Base-by-base conservation (phyloP, 1,140 invertebrate species). In the Drosophila repletoides region DNA sequence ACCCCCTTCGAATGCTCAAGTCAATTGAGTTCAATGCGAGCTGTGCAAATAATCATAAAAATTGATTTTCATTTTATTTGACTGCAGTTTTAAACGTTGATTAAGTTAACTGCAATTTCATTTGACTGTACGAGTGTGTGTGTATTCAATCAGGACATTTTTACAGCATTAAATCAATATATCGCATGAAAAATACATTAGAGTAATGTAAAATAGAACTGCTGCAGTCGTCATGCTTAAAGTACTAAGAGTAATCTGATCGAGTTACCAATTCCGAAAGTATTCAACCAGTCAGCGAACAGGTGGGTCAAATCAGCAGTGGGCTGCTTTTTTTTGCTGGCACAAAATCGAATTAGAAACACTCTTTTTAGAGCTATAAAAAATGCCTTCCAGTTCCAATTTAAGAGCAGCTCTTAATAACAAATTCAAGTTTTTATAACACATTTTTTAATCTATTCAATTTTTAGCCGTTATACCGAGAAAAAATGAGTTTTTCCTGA, bases 181-280 rank as follows among this genome's bases (percentile, higher is more conserved):
- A 15, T 21, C 17, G 15, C 22, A 6, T 22, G 52, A 68, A 69
- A 48, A 52, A 33, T 46, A 19, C 40, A 67, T 73, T 52, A 17
- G 59, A 38, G n/a, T 22, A 63, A 74, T 69, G 53, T 46, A 71
- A 59, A 74, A 79, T 74, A 79, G 67, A 83, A 83, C 74, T 83
- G 79, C 79, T 58, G 79, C 74, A 83, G 74, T 83, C 79, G 74
- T 79, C 67, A 74, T 80, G 79, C 65, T 61, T 31, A 61, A 60
- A 31, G 60, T 43, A 55, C 72, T 70, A 34, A 84, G 72, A 59
- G 74, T 72, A 84, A 84, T 84, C 74, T 79, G 74, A 73, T n/a
- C n/a, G n/a, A n/a, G n/a, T 83, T 86, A 79, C 63, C 61, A 72
- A 75, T 68, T 72, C 61, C 53, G 28, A 69, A 79, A 75, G 72